Evolutionary conservation across 2,888 invertebrate species (phyloP).

Genomic region (Creontiades dilutus): DNA sequence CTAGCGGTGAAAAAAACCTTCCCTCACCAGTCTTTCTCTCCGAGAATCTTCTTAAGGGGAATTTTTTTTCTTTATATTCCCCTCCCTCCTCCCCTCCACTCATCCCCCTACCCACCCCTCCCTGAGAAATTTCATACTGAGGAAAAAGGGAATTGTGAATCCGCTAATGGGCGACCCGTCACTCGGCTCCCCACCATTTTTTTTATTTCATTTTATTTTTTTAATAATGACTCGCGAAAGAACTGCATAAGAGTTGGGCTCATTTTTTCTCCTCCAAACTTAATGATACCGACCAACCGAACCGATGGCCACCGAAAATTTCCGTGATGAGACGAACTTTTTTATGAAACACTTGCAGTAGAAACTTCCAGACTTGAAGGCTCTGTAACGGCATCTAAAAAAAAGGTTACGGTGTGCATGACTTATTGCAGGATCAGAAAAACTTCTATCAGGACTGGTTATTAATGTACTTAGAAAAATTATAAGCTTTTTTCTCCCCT

Average conservation of each 20-base stretch:
- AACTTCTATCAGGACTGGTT: too few species aligned
- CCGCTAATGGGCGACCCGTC: slow-evolving; percentile 67
- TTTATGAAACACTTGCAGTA: not conserved
- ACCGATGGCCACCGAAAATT: slow-evolving; percentile 41
- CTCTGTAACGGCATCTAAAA: too few species aligned
- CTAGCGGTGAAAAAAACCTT: slow-evolving; percentile 64
- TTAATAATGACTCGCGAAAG: slow-evolving; percentile 51
- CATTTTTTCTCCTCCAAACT: slow-evolving; percentile 13
- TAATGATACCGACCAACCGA: slow-evolving; percentile 38
- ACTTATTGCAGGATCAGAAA: too few species aligned
- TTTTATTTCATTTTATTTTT: not conserved
- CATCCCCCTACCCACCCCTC: too few species aligned
- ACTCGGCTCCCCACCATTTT: not conserved
- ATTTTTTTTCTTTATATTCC: slow-evolving; percentile 24
- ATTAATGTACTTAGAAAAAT: too few species aligned
- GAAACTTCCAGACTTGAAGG: too few species aligned
- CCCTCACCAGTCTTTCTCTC: slow-evolving; percentile 56
- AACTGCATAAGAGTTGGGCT: slow-evolving; percentile 21
- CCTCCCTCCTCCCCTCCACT: too few species aligned
- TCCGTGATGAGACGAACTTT: not conserved
- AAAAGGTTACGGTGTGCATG: too few species aligned
- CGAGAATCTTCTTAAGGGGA: slow-evolving; percentile 30
- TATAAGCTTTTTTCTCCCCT: too few species aligned
- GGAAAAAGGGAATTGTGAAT: slow-evolving; percentile 61
- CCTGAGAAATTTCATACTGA: slow-evolving; percentile 64